phyloP scores from a whole-genome alignment of 2,113 vertebrate species.

The Anarrhichthys ocellatus region DNA sequence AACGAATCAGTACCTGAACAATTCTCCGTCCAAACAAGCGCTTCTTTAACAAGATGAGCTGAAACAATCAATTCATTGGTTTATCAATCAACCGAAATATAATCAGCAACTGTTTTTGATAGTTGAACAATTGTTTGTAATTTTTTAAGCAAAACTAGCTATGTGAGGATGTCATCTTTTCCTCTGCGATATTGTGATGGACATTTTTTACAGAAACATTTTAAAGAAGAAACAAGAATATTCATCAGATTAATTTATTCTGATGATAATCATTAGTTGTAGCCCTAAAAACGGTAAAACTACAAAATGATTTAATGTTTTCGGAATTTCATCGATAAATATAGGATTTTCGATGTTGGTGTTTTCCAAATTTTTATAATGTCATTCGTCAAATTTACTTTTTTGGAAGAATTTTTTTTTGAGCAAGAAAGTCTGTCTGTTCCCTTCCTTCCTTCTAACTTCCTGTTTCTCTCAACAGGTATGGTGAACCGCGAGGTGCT shows the following conservation, averaged over 20 bases:
- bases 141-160: not conserved
- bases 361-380: not conserved
- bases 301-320: not conserved
- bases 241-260: not conserved
- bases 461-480: constrained; percentile 77
- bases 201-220: not conserved
- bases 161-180: not conserved
- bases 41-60: not conserved
- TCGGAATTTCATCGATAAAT: not conserved
- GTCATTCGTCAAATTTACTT: not conserved
- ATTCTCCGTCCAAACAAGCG: not conserved
- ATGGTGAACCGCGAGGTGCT: constrained; percentile 99
- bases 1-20: not conserved
- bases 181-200: not conserved
- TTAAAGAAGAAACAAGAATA: not conserved
- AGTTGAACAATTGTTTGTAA: not conserved
- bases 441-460: not conserved
- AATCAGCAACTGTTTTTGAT: not conserved
- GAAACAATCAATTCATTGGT: not conserved
- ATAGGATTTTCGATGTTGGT: not conserved
- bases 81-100: not conserved
- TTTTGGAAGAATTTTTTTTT: not conserved
- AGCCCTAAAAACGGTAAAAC: not conserved
- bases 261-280: not conserved
- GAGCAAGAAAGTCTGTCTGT: no score